phyloP scores from a whole-genome alignment of 2,113 vertebrate species.

The Plecotus auritus region DNA sequence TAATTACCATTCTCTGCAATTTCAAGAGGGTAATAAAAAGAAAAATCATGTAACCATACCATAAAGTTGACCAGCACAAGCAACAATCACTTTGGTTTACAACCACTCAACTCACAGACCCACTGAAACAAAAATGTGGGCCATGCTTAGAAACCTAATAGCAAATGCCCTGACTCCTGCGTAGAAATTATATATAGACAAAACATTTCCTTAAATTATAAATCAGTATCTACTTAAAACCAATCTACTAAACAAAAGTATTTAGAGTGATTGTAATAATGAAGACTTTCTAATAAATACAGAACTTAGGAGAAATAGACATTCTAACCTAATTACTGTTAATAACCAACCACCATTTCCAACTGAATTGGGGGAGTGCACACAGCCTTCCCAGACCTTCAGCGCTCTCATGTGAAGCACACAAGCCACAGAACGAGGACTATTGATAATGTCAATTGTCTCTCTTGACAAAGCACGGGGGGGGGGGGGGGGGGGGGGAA shows the following conservation, averaged over 20 bases:
- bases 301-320: not conserved
- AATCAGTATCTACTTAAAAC: not conserved
- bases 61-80: not conserved
- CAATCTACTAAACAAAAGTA: not conserved
- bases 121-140: not conserved
- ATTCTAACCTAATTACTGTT: not conserved
- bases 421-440: accelerated
- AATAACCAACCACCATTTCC: too few relatives aligned
- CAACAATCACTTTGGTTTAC: not conserved
- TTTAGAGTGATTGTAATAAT: not conserved
- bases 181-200: not conserved
- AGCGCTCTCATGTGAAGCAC: accelerated
- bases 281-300: not conserved
- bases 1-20: not conserved
- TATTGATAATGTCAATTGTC: not conserved
- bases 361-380: accelerated
- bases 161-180: not conserved
- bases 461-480: not conserved
- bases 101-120: not conserved
- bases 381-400: not conserved
- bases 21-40: not conserved
- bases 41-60: not conserved
- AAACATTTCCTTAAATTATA: not conserved
- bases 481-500: not conserved
- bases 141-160: not conserved